Conservation (phyloP, 2,113 vertebrate species). For the Cyanocitta stelleri region DNA sequence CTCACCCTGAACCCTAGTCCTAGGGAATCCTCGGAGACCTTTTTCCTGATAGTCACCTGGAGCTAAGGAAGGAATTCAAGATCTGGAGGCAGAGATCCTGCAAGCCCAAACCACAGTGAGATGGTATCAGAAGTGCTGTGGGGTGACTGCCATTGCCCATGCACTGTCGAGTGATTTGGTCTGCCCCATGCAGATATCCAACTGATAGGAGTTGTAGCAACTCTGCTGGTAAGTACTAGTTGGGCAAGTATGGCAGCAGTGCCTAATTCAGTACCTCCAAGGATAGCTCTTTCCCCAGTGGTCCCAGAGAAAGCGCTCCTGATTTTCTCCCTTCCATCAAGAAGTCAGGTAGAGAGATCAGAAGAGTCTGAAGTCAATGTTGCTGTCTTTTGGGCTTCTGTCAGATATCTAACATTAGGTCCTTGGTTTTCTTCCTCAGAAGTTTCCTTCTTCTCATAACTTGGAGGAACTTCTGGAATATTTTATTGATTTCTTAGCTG, state of each 20-base stretch:
- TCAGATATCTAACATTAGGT: neutral
- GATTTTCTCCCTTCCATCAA: neutral
- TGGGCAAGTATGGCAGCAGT: neutral
- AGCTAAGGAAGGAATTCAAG: neutral
- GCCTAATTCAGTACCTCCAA: neutral
- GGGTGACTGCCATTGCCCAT: accelerated
- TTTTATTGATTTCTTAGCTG: neutral
- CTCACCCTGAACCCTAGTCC: neutral
- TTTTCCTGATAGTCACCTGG: neutral
- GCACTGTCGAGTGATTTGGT: accelerated
- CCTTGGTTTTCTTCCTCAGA: neutral
- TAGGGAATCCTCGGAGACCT: neutral
- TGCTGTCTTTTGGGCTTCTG: neutral
- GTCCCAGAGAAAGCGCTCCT: neutral
- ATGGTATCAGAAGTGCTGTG: neutral
- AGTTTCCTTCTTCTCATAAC: neutral
- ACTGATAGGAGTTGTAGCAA: accelerated
- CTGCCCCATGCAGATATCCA: neutral
- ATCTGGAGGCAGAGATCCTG: neutral
- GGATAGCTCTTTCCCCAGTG: neutral
- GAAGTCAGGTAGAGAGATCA: neutral
- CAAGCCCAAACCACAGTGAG: accelerated
- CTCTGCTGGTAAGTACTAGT: neutral
- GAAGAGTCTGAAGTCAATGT: neutral
- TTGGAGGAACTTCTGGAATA: neutral